These are phyloP conservation scores for Pangasius sanitwongsei DNA, from an alignment of 2,797 vertebrate genomes.

Conservation along the genomic window DNA sequence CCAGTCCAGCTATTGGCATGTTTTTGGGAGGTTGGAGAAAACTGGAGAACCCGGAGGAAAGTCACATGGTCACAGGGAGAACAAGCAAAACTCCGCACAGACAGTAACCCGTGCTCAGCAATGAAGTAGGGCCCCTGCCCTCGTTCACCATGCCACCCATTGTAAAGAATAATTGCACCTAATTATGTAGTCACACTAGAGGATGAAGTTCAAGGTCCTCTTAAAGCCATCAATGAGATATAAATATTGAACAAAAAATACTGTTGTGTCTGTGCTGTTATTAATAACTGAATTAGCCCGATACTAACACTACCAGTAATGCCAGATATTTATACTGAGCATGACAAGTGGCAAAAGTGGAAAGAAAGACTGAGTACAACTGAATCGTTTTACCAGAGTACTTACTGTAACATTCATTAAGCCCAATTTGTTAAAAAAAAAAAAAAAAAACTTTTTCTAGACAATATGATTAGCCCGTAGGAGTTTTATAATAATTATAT, in stretches of 20 bases:
- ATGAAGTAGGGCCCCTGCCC: background rate
- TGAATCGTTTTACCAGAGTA: background rate
- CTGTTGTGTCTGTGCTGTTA: background rate
- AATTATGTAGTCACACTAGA: background rate
- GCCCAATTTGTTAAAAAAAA: background rate
- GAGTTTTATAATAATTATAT: background rate
- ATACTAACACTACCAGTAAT: background rate
- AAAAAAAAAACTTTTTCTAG: background rate
- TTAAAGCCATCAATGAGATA: background rate
- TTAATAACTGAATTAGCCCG: background rate
- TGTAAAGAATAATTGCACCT: background rate
- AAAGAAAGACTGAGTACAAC: background rate
- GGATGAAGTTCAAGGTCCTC: background rate
- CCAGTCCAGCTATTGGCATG: background rate
- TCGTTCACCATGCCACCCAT: background rate
- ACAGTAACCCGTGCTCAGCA: background rate
- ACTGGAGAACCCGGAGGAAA: background rate
- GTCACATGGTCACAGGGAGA: background rate
- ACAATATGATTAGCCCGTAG: background rate
- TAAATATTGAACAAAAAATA: background rate
- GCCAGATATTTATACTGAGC: background rate
- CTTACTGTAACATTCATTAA: background rate
- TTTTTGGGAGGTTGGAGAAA: background rate
- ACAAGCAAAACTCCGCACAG: background rate
- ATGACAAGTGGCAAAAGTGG: background rate